phyloP scores from a whole-genome alignment of 2,113 vertebrate genomes.

The Panthera uncia region DNA sequence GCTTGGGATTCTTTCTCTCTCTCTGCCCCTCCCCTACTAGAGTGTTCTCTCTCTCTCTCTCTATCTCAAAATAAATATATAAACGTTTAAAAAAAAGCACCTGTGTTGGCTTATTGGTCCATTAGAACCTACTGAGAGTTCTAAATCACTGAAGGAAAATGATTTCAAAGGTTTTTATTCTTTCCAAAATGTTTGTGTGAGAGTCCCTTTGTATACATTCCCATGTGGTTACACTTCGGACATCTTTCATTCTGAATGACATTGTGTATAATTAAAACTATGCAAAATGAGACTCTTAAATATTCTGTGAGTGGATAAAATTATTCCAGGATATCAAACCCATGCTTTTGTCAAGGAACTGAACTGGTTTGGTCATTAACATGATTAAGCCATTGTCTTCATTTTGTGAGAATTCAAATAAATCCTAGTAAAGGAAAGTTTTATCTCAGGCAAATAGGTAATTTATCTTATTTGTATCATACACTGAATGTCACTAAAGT shows the following conservation, averaged over 20 bases:
- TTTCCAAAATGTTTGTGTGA: background rate
- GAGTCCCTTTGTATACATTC: background rate
- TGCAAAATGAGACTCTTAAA: background rate
- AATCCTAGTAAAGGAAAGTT: background rate
- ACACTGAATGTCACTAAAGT: background rate
- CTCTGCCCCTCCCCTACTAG: no score
- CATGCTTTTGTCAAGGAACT: background rate
- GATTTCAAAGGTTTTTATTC: background rate
- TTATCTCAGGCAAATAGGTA: background rate
- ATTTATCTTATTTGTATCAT: background rate
- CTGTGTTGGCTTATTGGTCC: no score
- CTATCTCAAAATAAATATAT: no score
- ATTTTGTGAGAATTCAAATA: background rate
- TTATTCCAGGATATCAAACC: background rate
- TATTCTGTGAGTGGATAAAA: background rate
- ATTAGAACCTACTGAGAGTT: background rate
- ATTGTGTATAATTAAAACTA: background rate
- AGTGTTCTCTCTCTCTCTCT: no score
- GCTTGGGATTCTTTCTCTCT: no score
- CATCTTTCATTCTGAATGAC: background rate
- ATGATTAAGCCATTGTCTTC: background rate
- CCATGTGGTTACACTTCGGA: background rate
- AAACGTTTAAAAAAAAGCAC: no score
- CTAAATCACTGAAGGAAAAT: background rate
- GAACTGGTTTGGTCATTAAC: background rate